These are phyloP conservation scores for Caretta caretta DNA, from an alignment of 2,113 vertebrate species.

Conservation along the genomic window DNA sequence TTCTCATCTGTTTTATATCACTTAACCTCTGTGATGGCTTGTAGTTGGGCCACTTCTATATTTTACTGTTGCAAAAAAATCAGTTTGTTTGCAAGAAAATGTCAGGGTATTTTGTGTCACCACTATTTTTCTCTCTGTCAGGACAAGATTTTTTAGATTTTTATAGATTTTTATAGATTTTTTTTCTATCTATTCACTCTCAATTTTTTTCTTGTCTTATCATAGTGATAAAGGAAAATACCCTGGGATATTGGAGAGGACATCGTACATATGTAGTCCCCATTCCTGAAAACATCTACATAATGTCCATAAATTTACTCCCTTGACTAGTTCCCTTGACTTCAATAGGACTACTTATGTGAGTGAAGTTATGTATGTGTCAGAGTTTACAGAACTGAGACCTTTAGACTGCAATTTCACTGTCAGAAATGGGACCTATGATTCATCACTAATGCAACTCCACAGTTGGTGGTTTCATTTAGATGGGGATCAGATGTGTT, in stretches of 20 bases:
- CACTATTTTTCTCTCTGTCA: rapidly evolving
- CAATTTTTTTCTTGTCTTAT: neutral
- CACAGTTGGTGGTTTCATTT: rapidly evolving
- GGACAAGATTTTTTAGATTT: neutral
- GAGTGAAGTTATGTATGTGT: neutral
- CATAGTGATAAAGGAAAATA: neutral
- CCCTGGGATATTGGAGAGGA: neutral
- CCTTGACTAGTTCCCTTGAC: neutral
- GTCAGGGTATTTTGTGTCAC: neutral
- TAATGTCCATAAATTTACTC: neutral
- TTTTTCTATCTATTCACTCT: neutral
- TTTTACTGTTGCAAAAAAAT: neutral
- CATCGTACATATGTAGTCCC: neutral
- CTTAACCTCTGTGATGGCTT: neutral
- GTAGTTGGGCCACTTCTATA: neutral
- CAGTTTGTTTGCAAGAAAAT: neutral
- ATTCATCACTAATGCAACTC: neutral
- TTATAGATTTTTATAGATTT: neutral
- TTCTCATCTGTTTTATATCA: neutral
- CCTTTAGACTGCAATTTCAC: neutral
- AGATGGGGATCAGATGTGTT: neutral
- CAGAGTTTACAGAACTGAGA: neutral
- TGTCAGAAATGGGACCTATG: neutral
- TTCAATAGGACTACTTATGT: neutral
- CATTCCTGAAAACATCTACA: neutral